Conservation (phyloP, 2,797 vertebrate species). For the Catostomus latipinnis region DNA sequence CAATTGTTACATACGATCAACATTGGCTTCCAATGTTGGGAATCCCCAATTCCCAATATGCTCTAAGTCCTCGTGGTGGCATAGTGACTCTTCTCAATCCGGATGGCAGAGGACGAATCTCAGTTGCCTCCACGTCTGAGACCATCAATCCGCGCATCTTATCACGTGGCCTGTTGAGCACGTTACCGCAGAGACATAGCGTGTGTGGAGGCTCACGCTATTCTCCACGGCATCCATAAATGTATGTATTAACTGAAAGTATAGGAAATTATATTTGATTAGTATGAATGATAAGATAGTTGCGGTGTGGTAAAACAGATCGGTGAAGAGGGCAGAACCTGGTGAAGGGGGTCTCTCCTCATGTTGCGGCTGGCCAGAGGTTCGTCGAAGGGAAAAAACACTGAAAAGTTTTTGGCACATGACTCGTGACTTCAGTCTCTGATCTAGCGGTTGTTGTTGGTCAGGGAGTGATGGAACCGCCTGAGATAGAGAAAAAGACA, state of each 20-base stretch:
- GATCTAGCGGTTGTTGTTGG: slow-evolving; percentile 86
- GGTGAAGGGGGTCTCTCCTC: slow-evolving; percentile 87
- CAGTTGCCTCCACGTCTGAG: too few relatives aligned
- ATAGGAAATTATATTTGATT: background rate
- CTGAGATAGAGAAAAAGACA: slow-evolving; percentile 55
- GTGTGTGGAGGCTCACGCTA: too few relatives aligned
- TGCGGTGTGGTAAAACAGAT: background rate
- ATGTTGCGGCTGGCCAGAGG: slow-evolving; percentile 89
- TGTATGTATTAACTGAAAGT: background rate
- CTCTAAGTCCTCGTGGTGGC: too few relatives aligned
- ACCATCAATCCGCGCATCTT: too few relatives aligned
- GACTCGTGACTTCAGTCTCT: slow-evolving; percentile 95
- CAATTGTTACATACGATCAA: too few relatives aligned
- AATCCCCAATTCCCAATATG: too few relatives aligned
- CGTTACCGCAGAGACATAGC: too few relatives aligned
- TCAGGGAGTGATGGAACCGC: slow-evolving; percentile 89
- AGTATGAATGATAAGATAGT: background rate
- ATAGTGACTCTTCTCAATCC: too few relatives aligned
- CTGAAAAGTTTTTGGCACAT: slow-evolving; percentile 94
- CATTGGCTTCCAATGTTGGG: too few relatives aligned
- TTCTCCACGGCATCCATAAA: background rate
- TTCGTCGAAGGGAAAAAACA: slow-evolving; percentile 93
- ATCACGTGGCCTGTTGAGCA: too few relatives aligned
- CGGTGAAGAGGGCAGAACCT: slow-evolving; percentile 74
- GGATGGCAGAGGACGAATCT: too few relatives aligned